Base-by-base conservation (phyloP, 2,888 invertebrate species). In the Aspidapion aeneum region DNA sequence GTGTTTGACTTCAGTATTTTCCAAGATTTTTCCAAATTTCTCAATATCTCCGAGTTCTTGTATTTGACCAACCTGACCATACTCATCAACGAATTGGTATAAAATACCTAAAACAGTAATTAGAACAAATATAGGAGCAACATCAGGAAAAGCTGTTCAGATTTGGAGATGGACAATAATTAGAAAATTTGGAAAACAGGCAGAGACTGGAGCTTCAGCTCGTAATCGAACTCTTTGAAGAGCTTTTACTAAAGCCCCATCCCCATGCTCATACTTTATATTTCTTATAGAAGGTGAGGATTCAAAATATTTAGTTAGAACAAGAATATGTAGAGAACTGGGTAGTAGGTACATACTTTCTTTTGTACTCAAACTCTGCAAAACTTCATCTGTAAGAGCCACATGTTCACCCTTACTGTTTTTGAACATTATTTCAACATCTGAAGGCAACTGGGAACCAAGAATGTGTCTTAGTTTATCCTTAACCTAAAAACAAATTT, bases 351-450 rank as follows among this genome's bases (percentile, higher is more conserved):
- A n/a, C n/a, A n/a, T n/a, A 60, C 72, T 69, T 56, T 72, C 72
- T 58, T 76, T 78, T 57, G 74, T 74, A 0, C 76, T 73, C 51
- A 80, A 71, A 69, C 75, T 77, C 57, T 77, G 79, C 50, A 87
- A 78, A 21, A 87, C 85, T 70, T 87, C 87, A 74, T 87, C 87
- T 64, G 85, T 86, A 1, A 87, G 84, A 64, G 85, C 85, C 1
- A 87, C 84, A 71, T 86, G 86, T 22, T 85, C 85, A 0, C 87
- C 87, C 68, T 87, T 86, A 20, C 84, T 86, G 1, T 86, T 86
- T 74, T 87, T 86, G 67, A 86, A 86, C 68, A 87, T 83, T 70
- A 87, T 86, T 19, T 87, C 81, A 21, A 82, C 79, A 68, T 82
- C 79, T 1, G 79, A 73, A 9, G 79, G 79, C 49, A 79, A 72